Conservation (phyloP, 2,888 invertebrate genomes). For the Nemapogon koenigi region DNA sequence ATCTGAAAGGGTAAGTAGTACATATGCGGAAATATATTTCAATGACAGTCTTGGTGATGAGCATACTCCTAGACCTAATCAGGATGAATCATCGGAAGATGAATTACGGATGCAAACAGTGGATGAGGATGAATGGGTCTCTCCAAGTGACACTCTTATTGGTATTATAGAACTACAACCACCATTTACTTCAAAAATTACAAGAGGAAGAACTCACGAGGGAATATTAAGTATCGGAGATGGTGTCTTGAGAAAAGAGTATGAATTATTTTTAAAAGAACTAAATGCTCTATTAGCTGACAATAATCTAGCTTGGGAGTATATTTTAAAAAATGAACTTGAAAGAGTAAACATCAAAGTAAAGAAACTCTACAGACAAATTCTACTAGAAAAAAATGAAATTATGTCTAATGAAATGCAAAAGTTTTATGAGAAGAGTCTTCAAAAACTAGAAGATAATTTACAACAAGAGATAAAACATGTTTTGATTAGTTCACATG, state of each 20-base stretch:
- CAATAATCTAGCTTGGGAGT: conserved; percentile 41
- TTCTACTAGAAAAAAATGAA: conserved; percentile 34
- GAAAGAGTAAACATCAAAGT: conserved; percentile 29
- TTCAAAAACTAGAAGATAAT: conserved; percentile 41
- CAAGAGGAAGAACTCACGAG: conserved; percentile 43
- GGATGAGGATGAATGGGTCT: conserved; percentile 31
- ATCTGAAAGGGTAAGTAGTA: conserved; percentile 34
- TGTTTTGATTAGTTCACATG: conserved; percentile 27
- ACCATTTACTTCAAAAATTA: conserved; percentile 53
- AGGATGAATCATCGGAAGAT: conserved; percentile 10
- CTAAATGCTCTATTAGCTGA: conserved; percentile 28
- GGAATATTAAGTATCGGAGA: conserved; percentile 47
- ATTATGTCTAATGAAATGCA: conserved; percentile 35
- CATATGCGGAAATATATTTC: conserved; percentile 43
- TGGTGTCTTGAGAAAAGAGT: conserved; percentile 30
- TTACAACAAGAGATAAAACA: conserved; percentile 32
- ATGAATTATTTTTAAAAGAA: conserved; percentile 25
- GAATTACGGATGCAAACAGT: conserved; percentile 9
- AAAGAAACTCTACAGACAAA: conserved; percentile 27
- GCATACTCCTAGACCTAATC: conserved; percentile 12
- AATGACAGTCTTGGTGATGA: conserved; percentile 27
- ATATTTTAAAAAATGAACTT: conserved; percentile 35
- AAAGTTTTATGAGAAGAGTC: conserved; percentile 35
- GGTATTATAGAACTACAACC: conserved; percentile 38
- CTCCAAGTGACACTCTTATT: conserved; percentile 48